Conservation (phyloP, 2,888 invertebrate genomes). For the Andrena minutula region DNA sequence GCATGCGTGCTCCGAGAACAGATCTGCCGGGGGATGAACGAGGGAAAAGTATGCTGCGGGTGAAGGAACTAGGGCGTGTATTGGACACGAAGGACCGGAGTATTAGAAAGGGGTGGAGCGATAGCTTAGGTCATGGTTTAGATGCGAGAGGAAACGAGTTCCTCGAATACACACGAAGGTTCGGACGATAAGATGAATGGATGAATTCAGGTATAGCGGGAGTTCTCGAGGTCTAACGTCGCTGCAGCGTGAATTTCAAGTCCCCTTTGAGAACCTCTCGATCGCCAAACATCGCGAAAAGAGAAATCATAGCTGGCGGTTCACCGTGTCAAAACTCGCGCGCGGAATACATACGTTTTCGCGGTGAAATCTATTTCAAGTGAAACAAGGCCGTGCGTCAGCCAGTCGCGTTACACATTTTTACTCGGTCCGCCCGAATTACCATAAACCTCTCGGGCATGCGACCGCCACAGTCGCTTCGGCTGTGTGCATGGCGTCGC, state of each 20-base stretch:
- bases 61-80: background rate
- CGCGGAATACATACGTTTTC: constrained; percentile 58
- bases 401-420: constrained; percentile 65
- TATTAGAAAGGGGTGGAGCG: background rate
- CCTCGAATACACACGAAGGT: too few species aligned
- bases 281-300: background rate
- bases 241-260: too few species aligned
- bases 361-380: constrained; percentile 70
- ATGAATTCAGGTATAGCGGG: too few species aligned
- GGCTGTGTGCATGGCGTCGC: constrained; percentile 38
- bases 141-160: background rate
- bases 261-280: too few species aligned
- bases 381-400: constrained; percentile 70
- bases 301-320: constrained; percentile 50
- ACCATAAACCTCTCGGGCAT: constrained; percentile 65
- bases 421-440: constrained; percentile 65
- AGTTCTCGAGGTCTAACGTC: too few species aligned
- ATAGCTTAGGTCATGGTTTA: background rate
- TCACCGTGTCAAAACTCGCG: constrained; percentile 53
- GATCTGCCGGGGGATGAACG: background rate
- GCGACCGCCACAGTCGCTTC: constrained; percentile 37
- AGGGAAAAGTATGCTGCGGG: background rate
- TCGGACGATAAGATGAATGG: too few species aligned
- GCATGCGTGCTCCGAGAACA: background rate
- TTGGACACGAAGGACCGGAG: background rate